A percentile compares a stretch with the other conserved stretches of the same genome.
These are phyloP conservation scores for Drosophila bunnanda DNA, from an alignment of 2,888 invertebrate species.

Conservation along the genomic window DNA sequence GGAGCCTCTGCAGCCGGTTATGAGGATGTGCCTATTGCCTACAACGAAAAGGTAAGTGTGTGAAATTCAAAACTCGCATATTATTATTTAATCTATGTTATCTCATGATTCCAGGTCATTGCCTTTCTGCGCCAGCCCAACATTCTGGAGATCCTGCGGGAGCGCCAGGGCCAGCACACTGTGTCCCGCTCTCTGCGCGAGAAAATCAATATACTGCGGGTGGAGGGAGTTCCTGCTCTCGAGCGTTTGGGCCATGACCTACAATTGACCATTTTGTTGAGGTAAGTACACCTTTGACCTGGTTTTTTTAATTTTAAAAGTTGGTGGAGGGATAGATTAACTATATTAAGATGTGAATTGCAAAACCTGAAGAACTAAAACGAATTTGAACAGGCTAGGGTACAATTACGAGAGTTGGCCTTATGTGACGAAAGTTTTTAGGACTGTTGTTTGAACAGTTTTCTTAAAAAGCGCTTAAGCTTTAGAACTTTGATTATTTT, in stretches of 20 bases:
- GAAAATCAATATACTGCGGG: constrained; percentile 94
- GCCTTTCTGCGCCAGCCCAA: constrained; percentile 98
- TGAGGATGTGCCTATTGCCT: constrained; percentile 92
- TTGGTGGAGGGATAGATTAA: neutral
- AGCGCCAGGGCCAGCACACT: constrained; percentile 90
- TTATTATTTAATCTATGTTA: neutral
- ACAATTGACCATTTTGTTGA: constrained; percentile 95
- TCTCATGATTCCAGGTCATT: constrained; percentile 88
- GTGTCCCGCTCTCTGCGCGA: constrained; percentile 91
- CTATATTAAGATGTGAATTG: neutral
- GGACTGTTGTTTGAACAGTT: too few relatives aligned
- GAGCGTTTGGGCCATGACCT: constrained; percentile 95
- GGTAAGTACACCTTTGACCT: constrained; percentile 87
- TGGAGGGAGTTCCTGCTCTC: constrained; percentile 95
- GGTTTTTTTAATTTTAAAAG: neutral
- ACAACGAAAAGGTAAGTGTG: constrained; percentile 92
- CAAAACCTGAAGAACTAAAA: neutral
- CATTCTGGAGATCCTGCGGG: constrained; percentile 95
- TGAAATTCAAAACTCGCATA: neutral
- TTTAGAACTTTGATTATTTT: neutral
- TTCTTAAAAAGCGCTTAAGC: neutral
- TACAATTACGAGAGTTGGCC: too few relatives aligned
- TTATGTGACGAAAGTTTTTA: too few relatives aligned
- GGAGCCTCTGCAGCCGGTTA: constrained; percentile 56
- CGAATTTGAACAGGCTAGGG: neutral